A percentile compares a stretch with the other conserved stretches of the same genome.
Conservation (phyloP, 2,888 invertebrate species). For the Beris chalybata region DNA sequence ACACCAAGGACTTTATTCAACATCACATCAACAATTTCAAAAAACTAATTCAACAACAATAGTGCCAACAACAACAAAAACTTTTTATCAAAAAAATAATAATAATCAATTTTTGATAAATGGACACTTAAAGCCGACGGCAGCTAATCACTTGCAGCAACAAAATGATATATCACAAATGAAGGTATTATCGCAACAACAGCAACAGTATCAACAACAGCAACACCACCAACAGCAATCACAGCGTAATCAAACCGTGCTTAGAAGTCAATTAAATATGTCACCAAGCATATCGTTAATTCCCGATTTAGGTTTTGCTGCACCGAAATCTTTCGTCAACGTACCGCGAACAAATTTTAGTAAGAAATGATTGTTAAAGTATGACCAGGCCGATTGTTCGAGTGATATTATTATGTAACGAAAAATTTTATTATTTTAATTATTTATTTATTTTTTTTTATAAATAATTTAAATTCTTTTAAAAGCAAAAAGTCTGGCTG, state of each 20-base stretch:
- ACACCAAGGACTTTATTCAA: slow-evolving; percentile 18
- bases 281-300: slow-evolving; percentile 58
- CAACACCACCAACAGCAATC: slow-evolving; percentile 36
- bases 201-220: slow-evolving; percentile 35
- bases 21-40: slow-evolving; percentile 12
- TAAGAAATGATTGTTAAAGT: slow-evolving; percentile 41
- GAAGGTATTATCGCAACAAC: slow-evolving; percentile 29
- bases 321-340: slow-evolving; percentile 51
- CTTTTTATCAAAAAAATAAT: slow-evolving; percentile 10
- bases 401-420: slow-evolving; percentile 37
- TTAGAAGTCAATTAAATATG: slow-evolving; percentile 43
- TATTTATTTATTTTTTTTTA: neutral
- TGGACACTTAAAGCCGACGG: neutral
- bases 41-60: neutral
- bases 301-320: slow-evolving; percentile 61
- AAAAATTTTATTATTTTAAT: neutral
- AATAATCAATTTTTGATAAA: slow-evolving; percentile 11
- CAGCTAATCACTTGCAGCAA: neutral
- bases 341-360: slow-evolving; percentile 35
- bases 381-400: slow-evolving; percentile 33
- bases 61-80: slow-evolving; percentile 20
- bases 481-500: neutral
- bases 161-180: neutral
- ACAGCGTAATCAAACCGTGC: slow-evolving; percentile 11
- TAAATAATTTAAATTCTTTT: neutral